Evolutionary conservation across 2,888 invertebrate species (phyloP), one percentile per base, ranked within the genome.

Genomic region (Protophormia terraenovae): DNA sequence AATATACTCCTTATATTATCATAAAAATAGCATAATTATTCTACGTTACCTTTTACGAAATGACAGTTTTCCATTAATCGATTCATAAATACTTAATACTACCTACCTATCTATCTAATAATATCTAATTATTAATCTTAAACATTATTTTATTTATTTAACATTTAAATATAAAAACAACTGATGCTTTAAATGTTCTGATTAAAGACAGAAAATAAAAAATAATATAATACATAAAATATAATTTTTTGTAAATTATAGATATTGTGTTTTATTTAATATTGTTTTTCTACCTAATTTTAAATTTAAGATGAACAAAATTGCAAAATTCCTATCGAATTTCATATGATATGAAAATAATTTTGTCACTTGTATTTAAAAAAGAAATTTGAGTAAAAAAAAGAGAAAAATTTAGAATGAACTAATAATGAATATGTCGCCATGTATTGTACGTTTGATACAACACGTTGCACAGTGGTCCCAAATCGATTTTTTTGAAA

Each of bases 161-260:
- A 58, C 1, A 38, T 27, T 66, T 77, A 29, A 38, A 47, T 45
- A 64, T 27, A 55, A 58, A 32, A 38, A 16, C 12, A 76, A 64
- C 32, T 64, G 24, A 71, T 76, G 82, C 82, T 82, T 82, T 82
- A 82, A 76, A 24, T 82, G 82, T 76, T 82, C 32, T 62, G 55
- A 73, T 71, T 64, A 69, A 27, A 60, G 45, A 80, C 12, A 32
- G 62, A 69, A n/a, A 75, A 88, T 86, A 88, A 60, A 79, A 87
- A 88, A 88, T 87, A 87, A 88, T 8, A n/a, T n/a, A n/a, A n/a
- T 19, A 22, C 38, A 55, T 1, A n/a, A 5, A n/a, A 3, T 41
- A 41, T 12, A 38, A 45, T 60, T 58, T 50, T 72, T 72, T 72
- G 45, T 55, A 72, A 60, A 45, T 16, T 19, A 72, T 4, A 41